These are phyloP conservation scores for Vidua chalybeata DNA, from an alignment of 2,113 vertebrate species.

Conservation along the genomic window DNA sequence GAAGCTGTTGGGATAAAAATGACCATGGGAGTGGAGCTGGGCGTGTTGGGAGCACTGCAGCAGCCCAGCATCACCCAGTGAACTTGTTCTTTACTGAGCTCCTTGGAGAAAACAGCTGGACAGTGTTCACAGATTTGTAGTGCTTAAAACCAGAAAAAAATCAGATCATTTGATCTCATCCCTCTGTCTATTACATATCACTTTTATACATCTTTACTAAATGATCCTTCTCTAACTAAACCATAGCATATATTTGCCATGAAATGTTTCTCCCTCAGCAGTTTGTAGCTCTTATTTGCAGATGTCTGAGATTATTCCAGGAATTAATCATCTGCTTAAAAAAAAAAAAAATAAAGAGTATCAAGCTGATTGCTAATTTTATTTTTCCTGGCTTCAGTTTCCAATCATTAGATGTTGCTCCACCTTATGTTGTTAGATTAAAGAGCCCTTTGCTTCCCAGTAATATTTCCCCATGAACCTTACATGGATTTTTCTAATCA, in stretches of 20 bases:
- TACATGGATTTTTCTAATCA: conserved; percentile 42
- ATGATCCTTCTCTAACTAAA: not conserved
- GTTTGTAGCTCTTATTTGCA: conserved; percentile 13
- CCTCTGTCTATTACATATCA: not conserved
- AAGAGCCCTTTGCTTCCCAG: conserved; percentile 24
- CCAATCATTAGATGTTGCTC: conserved; percentile 16
- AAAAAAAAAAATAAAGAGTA: not conserved
- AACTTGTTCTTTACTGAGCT: not conserved
- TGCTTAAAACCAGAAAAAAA: not conserved
- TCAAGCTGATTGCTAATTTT: conserved; percentile 56
- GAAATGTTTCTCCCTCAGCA: not conserved
- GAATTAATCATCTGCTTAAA: conserved; percentile 20
- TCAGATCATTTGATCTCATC: not conserved
- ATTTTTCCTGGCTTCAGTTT: conserved; percentile 58
- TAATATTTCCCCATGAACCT: conserved; percentile 36
- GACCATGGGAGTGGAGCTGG: not conserved
- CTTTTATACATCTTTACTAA: not conserved
- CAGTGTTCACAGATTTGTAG: not conserved
- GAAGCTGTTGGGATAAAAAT: not conserved
- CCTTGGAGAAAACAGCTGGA: not conserved
- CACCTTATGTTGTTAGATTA: conserved; percentile 43
- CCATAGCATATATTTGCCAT: not conserved
- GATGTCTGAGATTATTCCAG: conserved; percentile 8
- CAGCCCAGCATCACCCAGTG: not conserved
- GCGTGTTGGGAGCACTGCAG: not conserved